These are phyloP conservation scores for Oreochromis niloticus DNA, from an alignment of 2,113 vertebrate genomes.

Conservation along the genomic window DNA sequence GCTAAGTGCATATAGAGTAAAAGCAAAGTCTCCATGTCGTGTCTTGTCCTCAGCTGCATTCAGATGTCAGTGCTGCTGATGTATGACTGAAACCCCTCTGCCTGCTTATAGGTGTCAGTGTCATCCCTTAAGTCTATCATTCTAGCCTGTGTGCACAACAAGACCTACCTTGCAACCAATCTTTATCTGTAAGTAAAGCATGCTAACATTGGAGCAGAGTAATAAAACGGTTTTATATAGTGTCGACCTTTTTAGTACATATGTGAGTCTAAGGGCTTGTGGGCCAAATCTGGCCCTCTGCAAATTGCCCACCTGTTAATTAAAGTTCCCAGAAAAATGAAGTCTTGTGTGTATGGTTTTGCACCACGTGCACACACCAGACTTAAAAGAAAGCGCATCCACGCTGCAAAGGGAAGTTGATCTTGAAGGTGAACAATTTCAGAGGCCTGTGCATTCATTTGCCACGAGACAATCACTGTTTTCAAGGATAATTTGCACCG, in stretches of 20 bases:
- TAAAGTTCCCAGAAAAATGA: background rate
- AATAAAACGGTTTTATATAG: background rate
- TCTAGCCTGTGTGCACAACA: background rate
- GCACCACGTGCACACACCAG: background rate
- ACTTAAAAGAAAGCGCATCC: background rate
- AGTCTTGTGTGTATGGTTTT: background rate
- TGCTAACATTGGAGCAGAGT: background rate
- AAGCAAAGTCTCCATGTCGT: constrained; percentile 12
- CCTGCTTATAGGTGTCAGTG: background rate
- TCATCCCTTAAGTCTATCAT: background rate
- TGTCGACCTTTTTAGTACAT: background rate
- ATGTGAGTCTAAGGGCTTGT: background rate
- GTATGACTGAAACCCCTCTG: background rate
- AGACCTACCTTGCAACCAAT: background rate
- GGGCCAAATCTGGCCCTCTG: background rate
- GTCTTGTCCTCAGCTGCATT: constrained; percentile 48
- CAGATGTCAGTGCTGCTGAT: constrained; percentile 13
- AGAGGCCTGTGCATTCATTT: background rate
- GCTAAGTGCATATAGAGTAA: background rate
- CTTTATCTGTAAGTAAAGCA: background rate
- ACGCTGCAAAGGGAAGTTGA: background rate
- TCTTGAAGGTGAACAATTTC: background rate
- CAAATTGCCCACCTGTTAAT: background rate
- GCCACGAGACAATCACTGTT: background rate
- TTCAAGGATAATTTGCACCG: background rate